phyloP scores from a whole-genome alignment of 2,797 vertebrate genomes.

The Babyrousa celebensis region DNA sequence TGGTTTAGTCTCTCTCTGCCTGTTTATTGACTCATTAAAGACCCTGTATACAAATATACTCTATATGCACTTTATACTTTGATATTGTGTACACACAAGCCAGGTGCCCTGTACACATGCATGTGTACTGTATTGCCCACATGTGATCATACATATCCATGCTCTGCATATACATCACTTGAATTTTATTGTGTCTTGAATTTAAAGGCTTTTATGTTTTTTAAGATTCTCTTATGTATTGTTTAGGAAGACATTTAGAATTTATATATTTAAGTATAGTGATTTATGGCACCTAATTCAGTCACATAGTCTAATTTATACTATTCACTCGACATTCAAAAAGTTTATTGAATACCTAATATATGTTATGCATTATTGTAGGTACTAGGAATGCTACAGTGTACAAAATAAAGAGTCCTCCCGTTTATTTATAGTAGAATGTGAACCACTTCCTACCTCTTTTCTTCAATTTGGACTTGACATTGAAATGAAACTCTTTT shows the following conservation, averaged over 20 bases:
- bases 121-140: background rate
- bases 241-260: slow-evolving; percentile 19
- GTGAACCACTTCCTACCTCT: background rate
- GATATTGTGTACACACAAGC: background rate
- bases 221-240: background rate
- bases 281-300: background rate
- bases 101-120: background rate
- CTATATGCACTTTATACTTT: background rate
- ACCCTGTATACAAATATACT: background rate
- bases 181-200: background rate
- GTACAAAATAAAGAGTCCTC: slow-evolving; percentile 23
- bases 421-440: background rate
- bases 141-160: background rate
- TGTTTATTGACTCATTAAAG: background rate
- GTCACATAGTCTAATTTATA: background rate
- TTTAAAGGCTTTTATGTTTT: slow-evolving; percentile 2
- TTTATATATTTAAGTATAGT: slow-evolving; percentile 41
- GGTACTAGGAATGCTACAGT: background rate
- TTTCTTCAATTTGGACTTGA: background rate
- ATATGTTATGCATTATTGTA: background rate
- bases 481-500: background rate
- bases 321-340: background rate
- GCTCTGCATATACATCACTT: background rate
- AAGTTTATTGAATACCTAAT: background rate
- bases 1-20: background rate